Conservation (phyloP, 1,140 invertebrate species). For the Carcinoscorpius rotundicauda region DNA sequence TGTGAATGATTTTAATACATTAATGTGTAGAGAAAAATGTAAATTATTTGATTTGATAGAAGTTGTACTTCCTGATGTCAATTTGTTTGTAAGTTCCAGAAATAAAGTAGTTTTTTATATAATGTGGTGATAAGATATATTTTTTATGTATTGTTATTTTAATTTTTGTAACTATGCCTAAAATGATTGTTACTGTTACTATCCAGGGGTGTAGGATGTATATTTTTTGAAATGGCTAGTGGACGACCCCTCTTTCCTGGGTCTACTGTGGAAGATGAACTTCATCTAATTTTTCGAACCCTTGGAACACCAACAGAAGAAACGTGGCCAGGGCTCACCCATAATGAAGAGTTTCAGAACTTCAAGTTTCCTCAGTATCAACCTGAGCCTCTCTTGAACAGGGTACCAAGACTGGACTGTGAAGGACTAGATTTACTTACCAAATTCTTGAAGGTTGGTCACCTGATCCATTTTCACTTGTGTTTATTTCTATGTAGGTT, state of each 20-base stretch:
- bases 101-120: too few species aligned
- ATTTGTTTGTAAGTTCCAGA: too few species aligned
- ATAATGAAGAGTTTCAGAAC: slow-evolving; percentile 39
- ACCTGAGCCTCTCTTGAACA: slow-evolving; percentile 38
- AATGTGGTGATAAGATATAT: too few species aligned
- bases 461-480: slow-evolving; percentile 1
- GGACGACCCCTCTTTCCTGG: slow-evolving; percentile 55
- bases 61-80: too few species aligned
- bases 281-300: slow-evolving; percentile 46
- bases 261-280: slow-evolving; percentile 49
- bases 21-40: too few species aligned
- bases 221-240: slow-evolving; percentile 57
- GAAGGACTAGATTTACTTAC: slow-evolving; percentile 44
- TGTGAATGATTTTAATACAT: too few species aligned
- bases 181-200: too few species aligned
- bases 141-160: too few species aligned
- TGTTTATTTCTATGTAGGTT: slow-evolving; percentile 9
- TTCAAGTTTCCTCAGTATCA: slow-evolving; percentile 32
- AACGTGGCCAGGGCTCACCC: slow-evolving; percentile 39
- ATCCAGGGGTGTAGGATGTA: slow-evolving; percentile 51
- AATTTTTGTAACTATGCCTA: too few species aligned
- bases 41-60: too few species aligned
- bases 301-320: slow-evolving; percentile 45
- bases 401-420: slow-evolving; percentile 44
- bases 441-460: slow-evolving; percentile 44